Evolutionary conservation across 2,113 vertebrate genomes (phyloP).

Genomic region (Ahaetulla prasina): DNA sequence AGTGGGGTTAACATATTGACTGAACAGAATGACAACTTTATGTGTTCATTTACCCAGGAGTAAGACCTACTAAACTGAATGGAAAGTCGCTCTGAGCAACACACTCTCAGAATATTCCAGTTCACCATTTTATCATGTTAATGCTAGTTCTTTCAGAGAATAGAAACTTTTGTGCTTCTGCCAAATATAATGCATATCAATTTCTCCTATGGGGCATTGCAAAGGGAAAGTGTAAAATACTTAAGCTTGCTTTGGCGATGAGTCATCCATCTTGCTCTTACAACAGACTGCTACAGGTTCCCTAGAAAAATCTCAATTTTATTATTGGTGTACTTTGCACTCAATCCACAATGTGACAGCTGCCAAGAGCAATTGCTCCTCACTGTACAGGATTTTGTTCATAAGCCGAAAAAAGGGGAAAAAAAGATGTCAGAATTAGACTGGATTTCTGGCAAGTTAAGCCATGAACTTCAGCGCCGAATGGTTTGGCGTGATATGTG

Average conservation of each 20-base stretch:
- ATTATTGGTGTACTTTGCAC: background rate
- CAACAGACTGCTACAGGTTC: background rate
- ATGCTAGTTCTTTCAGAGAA: background rate
- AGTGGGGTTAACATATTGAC: background rate
- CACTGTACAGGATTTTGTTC: background rate
- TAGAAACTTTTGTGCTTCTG: background rate
- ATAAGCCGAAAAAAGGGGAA: rapidly evolving
- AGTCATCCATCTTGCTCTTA: background rate
- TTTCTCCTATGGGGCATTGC: background rate
- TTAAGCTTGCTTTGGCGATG: background rate
- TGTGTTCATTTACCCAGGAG: background rate
- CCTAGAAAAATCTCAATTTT: background rate
- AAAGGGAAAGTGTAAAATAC: background rate
- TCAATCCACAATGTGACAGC: background rate
- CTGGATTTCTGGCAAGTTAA: background rate
- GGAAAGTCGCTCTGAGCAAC: background rate
- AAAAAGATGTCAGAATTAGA: background rate
- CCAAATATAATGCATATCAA: background rate
- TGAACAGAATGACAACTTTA: background rate
- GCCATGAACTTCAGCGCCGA: background rate
- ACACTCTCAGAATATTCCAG: background rate
- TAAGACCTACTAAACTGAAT: background rate
- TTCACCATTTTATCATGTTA: background rate
- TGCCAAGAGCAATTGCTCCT: background rate
- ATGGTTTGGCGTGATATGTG: background rate